Evolutionary conservation across 2,797 vertebrate genomes (phyloP).

Genomic region (Serranus cabrilla): DNA sequence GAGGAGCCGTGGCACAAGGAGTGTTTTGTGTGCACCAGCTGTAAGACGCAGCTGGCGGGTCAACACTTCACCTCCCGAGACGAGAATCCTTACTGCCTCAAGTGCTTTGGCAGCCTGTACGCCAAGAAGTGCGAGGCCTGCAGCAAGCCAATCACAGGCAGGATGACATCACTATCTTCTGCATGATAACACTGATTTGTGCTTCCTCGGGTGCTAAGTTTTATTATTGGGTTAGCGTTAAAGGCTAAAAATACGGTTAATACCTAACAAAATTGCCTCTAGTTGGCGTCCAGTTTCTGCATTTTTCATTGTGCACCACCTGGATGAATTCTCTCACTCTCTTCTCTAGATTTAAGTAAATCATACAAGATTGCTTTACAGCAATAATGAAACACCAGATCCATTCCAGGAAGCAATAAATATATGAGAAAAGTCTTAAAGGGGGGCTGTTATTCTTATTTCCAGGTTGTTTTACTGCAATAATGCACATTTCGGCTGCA

Average conservation of each 20-base stretch:
- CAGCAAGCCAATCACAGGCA: slow-evolving; percentile 97
- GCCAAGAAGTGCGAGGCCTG: slow-evolving; percentile 98
- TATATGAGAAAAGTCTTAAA: background rate
- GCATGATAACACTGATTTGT: background rate
- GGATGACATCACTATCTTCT: slow-evolving; percentile 25
- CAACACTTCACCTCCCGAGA: slow-evolving; percentile 99
- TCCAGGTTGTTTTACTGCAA: too few species aligned
- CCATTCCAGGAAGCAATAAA: background rate
- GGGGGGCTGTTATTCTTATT: too few species aligned
- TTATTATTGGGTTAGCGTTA: background rate
- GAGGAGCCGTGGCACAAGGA: slow-evolving; percentile 99
- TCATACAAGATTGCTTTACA: too few species aligned
- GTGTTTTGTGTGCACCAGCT: slow-evolving; percentile 97
- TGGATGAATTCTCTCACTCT: background rate
- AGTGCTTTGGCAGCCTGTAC: slow-evolving; percentile 98
- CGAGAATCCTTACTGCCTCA: slow-evolving; percentile 95
- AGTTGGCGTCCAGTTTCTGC: background rate
- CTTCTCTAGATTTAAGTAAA: too few species aligned
- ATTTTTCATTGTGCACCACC: background rate
- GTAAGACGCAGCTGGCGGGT: slow-evolving; percentile 95
- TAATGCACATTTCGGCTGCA: too few species aligned
- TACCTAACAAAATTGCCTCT: background rate
- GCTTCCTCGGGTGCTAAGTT: background rate
- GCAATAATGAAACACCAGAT: background rate
- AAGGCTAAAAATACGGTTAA: background rate